Evolutionary conservation across 2,888 invertebrate genomes (phyloP).

Genomic region (Hirtodrosophila cameraria): DNA sequence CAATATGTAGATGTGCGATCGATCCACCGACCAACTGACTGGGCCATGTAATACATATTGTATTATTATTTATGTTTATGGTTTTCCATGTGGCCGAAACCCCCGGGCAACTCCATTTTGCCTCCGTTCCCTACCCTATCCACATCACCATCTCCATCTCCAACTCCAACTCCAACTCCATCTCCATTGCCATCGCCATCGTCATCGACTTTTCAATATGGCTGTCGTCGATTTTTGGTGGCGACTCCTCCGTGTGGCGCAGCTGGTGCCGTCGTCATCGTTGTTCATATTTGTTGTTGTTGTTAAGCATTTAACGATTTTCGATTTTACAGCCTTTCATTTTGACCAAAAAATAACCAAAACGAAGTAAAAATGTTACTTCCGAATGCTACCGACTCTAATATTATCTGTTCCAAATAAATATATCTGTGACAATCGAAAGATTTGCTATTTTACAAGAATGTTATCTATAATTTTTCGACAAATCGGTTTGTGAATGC

Average conservation of each 20-base stretch:
- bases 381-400: too few species aligned
- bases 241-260: slow-evolving; percentile 40
- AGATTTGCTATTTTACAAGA: too few species aligned
- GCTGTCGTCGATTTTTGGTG: slow-evolving; percentile 68
- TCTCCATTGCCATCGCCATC: not conserved
- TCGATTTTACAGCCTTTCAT: slow-evolving; percentile 50
- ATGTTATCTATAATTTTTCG: too few species aligned
- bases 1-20: slow-evolving; percentile 10
- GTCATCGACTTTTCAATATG: slow-evolving; percentile 61
- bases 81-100: slow-evolving; percentile 56
- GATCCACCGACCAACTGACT: slow-evolving; percentile 16
- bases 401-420: too few species aligned
- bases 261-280: slow-evolving; percentile 61
- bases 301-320: slow-evolving; percentile 53
- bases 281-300: slow-evolving; percentile 5
- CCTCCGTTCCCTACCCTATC: slow-evolving; percentile 34
- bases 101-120: slow-evolving; percentile 72
- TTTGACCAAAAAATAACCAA: slow-evolving; percentile 32
- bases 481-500: too few species aligned
- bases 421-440: too few species aligned
- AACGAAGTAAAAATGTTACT: not conserved
- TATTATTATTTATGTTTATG: slow-evolving; percentile 77
- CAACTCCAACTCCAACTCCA: too few species aligned
- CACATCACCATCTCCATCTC: slow-evolving; percentile 9
- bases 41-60: slow-evolving; percentile 61